Conservation (phyloP, 2,797 vertebrate species). For the Lophius americanus region DNA sequence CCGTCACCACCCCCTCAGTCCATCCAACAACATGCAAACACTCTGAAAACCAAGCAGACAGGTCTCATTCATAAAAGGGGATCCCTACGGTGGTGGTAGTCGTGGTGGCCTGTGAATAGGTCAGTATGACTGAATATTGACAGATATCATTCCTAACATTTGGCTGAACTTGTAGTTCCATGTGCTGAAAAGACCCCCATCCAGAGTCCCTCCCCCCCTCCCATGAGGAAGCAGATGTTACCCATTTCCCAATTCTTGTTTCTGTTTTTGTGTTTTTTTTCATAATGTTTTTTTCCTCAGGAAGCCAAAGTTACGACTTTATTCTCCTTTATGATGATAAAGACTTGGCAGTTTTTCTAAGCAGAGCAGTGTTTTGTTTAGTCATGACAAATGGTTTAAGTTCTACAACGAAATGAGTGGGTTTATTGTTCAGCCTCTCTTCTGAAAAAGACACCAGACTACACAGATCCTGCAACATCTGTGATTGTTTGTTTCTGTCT, state of each 20-base stretch:
- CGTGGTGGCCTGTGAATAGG: constrained; percentile 56
- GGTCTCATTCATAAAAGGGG: constrained; percentile 42
- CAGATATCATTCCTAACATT: constrained; percentile 51
- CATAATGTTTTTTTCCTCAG: constrained; percentile 13
- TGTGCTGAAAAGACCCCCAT: constrained; percentile 9
- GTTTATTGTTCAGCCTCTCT: constrained; percentile 7
- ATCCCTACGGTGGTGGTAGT: constrained; percentile 28
- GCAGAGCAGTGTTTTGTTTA: constrained; percentile 26
- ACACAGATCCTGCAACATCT: constrained; percentile 17
- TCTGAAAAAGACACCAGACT: constrained; percentile 8
- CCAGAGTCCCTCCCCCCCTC: not conserved
- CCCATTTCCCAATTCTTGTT: constrained; percentile 26
- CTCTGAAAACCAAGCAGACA: constrained; percentile 30
- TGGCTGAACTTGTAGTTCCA: constrained; percentile 66
- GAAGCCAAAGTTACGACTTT: constrained; percentile 25
- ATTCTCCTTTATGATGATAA: constrained; percentile 33
- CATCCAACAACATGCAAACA: constrained; percentile 19
- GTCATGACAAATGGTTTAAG: constrained; percentile 27
- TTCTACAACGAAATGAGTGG: not conserved
- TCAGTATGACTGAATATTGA: constrained; percentile 53
- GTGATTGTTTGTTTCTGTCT: constrained; percentile 9
- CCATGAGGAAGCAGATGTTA: constrained; percentile 34
- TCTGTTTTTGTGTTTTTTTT: constrained; percentile 10
- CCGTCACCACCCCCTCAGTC: constrained; percentile 3
- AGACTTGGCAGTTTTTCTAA: constrained; percentile 17